phyloP scores from a whole-genome alignment of 2,797 vertebrate genomes.

The Percopsis omiscomaycus region DNA sequence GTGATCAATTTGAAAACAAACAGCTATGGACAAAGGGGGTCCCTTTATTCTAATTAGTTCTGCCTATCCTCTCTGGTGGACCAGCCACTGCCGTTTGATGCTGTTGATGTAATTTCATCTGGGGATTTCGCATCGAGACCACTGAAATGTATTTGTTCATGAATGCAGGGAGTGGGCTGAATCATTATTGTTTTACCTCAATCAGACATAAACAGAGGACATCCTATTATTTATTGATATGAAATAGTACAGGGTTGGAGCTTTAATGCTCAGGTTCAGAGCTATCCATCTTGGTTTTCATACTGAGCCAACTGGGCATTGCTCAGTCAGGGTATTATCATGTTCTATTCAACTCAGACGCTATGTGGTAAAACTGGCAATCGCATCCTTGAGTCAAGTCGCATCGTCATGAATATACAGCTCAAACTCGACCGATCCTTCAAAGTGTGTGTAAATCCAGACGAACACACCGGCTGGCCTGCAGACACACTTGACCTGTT shows the following conservation, averaged over 20 bases:
- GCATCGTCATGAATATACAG: constrained; percentile 43
- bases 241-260: no score
- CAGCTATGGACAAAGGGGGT: no score
- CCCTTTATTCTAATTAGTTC: no score
- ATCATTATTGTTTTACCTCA: background rate
- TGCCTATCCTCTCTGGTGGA: no score
- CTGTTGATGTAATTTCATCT: constrained; percentile 18
- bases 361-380: constrained; percentile 44
- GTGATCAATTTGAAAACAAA: no score
- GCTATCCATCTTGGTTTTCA: constrained; percentile 42
- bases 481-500: constrained; percentile 32
- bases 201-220: no score
- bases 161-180: no score
- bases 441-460: constrained; percentile 26
- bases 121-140: no score
- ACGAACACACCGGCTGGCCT: background rate
- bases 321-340: constrained; percentile 53
- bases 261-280: constrained; percentile 27
- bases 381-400: constrained; percentile 42
- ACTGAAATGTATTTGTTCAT: no score
- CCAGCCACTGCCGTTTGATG: no score
- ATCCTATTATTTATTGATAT: no score
- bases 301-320: constrained; percentile 57
- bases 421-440: constrained; percentile 32
- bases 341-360: constrained; percentile 54